Evolutionary conservation across 1,140 invertebrate genomes (phyloP), one percentile per base, ranked within the genome.

Genomic region (Coboldia fuscipes): DNA sequence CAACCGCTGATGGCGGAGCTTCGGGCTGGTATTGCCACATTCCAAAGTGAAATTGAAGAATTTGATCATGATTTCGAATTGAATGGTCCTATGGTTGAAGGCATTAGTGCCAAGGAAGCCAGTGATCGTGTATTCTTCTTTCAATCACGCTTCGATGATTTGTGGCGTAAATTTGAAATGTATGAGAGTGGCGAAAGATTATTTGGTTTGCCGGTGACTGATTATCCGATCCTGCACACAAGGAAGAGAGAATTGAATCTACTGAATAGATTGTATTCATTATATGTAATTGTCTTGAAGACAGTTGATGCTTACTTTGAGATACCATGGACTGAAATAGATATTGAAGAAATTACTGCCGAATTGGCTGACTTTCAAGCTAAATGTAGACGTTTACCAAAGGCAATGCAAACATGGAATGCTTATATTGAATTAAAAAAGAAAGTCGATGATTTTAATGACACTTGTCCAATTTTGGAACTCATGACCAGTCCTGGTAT

Each of bases 401-500:
- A 68, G 56, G 80, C 64, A 5, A 72, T 89, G 65, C 80, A 79
- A 58, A 76, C 82, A 36, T 89, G 84, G 83, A 79, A 79, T 3
- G 85, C 84, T 0, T 92, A 66, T 54, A 70, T 77, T 18, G 80
- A 85, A 42, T 54, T 89, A 30, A 86, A 83, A 42, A 80, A 78
- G 40, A 86, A 80, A 50, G 85, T 92, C 41, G 82, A 88, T 40
- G 81, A 89, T 43, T 89, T 90, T 46, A 86, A 77, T 47, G 77
- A 86, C 47, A 81, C 75, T 34, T 84, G 82, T 46, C 84, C 84
- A 0, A 48, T 90, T 13, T 57, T 90, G 10, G 81, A 88, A 49
- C 48, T 89, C 38, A 89, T 92, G 84, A 75, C 81, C 0, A 80
- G 86, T 47, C 81, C 80, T 51, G 72, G 82, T 2, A 86, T 90